A percentile compares a stretch with the other conserved stretches of the same genome.
These are phyloP conservation scores for Cydia pomonella DNA, from an alignment of 1,140 invertebrate genomes.

Conservation along the genomic window DNA sequence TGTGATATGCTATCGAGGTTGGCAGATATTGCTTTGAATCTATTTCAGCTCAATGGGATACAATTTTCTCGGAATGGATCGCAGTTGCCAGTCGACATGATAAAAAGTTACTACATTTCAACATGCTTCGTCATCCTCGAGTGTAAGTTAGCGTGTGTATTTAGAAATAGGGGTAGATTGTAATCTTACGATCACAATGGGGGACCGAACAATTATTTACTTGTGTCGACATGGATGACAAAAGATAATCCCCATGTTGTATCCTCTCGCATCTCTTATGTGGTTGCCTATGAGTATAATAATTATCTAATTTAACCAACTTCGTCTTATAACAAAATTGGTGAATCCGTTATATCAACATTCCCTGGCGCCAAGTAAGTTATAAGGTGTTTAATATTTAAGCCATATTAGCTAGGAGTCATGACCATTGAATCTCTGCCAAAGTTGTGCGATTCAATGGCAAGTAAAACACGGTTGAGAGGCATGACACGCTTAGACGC, in stretches of 20 bases:
- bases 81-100: slow-evolving; percentile 14
- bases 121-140: slow-evolving; percentile 11
- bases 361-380: not conserved
- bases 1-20: slow-evolving; percentile 18
- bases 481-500: slow-evolving; percentile 5
- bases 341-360: not conserved
- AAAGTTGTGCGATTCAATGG: slow-evolving; percentile 16
- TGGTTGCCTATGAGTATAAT: not conserved
- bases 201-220: slow-evolving; percentile 27
- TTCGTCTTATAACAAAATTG: not conserved
- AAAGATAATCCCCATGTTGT: slow-evolving; percentile 19
- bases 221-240: slow-evolving; percentile 23
- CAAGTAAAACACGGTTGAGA: slow-evolving; percentile 10
- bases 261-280: not conserved
- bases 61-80: slow-evolving; percentile 16
- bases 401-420: not conserved
- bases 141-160: slow-evolving; percentile 11
- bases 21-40: slow-evolving; percentile 30
- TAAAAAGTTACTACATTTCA: slow-evolving; percentile 22
- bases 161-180: slow-evolving; percentile 13
- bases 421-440: slow-evolving; percentile 3
- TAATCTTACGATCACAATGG: slow-evolving; percentile 25
- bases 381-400: not conserved
- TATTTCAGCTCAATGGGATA: slow-evolving; percentile 18
- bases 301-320: too few species aligned